Conservation (phyloP, 2,113 vertebrate species). For the Leptocoma aspasia region DNA sequence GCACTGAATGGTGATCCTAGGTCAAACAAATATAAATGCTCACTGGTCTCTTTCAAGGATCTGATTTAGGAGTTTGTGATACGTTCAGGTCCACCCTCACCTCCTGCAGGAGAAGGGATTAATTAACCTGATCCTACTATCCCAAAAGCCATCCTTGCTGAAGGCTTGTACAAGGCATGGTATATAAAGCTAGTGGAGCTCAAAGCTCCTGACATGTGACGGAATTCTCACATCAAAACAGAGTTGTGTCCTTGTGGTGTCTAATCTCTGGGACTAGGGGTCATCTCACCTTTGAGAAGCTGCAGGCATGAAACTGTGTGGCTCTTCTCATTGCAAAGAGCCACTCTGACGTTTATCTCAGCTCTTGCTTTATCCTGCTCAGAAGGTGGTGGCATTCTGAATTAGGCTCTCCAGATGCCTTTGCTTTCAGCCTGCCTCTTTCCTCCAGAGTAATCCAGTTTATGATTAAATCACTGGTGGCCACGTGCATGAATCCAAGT, state of each 20-base stretch:
- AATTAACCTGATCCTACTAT: background rate
- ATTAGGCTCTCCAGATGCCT: background rate
- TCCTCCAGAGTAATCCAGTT: background rate
- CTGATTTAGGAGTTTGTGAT: background rate
- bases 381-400: background rate
- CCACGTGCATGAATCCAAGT: rapidly evolving
- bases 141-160: background rate
- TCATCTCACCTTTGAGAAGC: background rate
- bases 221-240: background rate
- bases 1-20: background rate
- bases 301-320: background rate
- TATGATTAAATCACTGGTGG: background rate
- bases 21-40: constrained; percentile 9
- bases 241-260: background rate
- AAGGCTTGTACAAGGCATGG: background rate
- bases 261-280: background rate
- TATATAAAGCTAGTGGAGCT: background rate
- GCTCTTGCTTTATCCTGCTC: background rate
- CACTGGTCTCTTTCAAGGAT: background rate
- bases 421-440: background rate
- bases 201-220: background rate
- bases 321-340: background rate
- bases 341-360: background rate
- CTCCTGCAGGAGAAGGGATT: background rate
- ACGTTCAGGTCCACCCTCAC: background rate